A percentile compares a stretch with the other conserved stretches of the same genome.
phyloP scores from a whole-genome alignment of 2,113 vertebrate species.

The Lamprologus lemairii region DNA sequence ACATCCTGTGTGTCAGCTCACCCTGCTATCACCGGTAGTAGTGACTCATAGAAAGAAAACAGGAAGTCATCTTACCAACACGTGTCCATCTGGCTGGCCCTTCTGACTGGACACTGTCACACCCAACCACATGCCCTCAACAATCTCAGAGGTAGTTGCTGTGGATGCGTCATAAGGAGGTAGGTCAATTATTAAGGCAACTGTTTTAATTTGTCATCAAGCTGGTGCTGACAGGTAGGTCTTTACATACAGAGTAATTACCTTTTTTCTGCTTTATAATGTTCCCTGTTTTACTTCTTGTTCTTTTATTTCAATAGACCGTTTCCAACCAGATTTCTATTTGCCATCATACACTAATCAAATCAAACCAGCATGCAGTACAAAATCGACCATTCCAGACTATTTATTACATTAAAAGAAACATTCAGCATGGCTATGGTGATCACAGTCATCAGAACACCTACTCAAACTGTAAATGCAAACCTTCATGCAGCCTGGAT shows the following conservation, averaged over 20 bases:
- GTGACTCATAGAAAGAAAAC: neutral
- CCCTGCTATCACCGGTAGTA: neutral
- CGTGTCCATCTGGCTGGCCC: slow-evolving; percentile 52
- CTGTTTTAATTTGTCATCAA: neutral
- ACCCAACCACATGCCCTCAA: slow-evolving; percentile 95
- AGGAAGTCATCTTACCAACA: slow-evolving; percentile 78
- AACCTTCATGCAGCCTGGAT: neutral
- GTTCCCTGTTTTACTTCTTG: neutral
- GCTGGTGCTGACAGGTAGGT: neutral
- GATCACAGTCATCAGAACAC: neutral
- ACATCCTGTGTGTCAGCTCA: slow-evolving; percentile 34
- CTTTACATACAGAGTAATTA: neutral
- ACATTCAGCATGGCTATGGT: neutral
- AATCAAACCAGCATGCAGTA: neutral
- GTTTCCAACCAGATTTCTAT: neutral
- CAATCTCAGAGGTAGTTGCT: slow-evolving; percentile 77
- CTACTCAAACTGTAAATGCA: neutral
- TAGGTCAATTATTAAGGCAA: neutral
- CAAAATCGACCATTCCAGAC: neutral
- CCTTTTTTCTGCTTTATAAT: neutral
- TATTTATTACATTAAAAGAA: neutral
- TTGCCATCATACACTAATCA: neutral
- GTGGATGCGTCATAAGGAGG: neutral
- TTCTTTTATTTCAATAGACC: neutral
- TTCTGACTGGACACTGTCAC: slow-evolving; percentile 89